Evolutionary conservation across 2,888 invertebrate species (phyloP), one percentile per base, ranked within the genome.

Genomic region (Campoplex nolae): DNA sequence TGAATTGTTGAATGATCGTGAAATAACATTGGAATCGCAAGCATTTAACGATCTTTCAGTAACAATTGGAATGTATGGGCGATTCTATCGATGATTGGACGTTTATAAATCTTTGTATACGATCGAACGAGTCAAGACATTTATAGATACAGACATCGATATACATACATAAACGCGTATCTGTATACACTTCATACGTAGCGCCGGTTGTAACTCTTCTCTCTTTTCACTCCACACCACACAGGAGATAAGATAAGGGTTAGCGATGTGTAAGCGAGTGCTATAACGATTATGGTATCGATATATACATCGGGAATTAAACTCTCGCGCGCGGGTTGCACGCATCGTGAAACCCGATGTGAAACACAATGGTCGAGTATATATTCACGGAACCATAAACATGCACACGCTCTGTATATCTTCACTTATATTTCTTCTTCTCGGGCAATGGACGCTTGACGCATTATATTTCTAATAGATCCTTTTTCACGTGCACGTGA

Each of bases 201-300:
- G 78, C 82, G 85, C 78, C 82, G 54, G 32, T 54, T 73, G 65
- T 68, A 74, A 81, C 45, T 70, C 62, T 77, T 77, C 32, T 67
- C 67, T 16, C 23, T 23, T 76, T 48, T 51, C 16, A 16, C 7
- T 35, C 67, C 82, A 42, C 13, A 67, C 51, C 74, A 58, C 18
- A 56, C 42, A 65, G n/a, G n/a, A 51, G 82, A 85, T 85, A 85
- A 85, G 85, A 85, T 85, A 85, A 85, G 82, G 56, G 18, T 78
- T 51, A n/a, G 77, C 54, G 83, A 58, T 82, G 54, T 75, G 65
- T 76, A 68, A 11, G 65, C 38, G 51, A 62, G 48, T 68, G 48
- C 56, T 58, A 76, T 51, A 77, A 77, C 67, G 38, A 77, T 77
- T 77, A 76, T 76, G 48, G 82, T 82, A 76, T 74, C 58, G 35